These are phyloP conservation scores for Aphelenchoides avenae DNA, from an alignment of 1,140 invertebrate genomes.

Conservation along the genomic window DNA sequence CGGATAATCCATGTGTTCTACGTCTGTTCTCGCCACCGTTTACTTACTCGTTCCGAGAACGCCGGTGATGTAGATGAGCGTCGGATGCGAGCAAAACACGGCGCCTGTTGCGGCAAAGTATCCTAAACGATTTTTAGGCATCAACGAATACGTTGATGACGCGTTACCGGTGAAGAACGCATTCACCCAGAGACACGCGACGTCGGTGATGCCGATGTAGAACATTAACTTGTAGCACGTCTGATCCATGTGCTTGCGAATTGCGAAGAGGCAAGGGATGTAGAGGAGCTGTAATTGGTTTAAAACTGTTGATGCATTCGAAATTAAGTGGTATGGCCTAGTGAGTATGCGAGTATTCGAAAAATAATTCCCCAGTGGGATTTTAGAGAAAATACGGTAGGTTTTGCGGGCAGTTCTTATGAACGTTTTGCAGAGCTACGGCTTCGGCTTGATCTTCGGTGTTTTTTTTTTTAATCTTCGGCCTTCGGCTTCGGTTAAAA, in stretches of 20 bases:
- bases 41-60: conserved; percentile 7
- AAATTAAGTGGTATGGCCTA: no score
- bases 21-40: no score
- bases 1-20: no score
- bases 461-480: no score
- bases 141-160: background rate
- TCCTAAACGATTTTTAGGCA: conserved; percentile 17
- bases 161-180: conserved; percentile 17
- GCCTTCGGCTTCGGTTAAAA: no score
- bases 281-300: conserved; percentile 20
- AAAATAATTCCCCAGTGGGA: no score
- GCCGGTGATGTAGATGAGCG: conserved; percentile 21
- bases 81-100: conserved; percentile 19
- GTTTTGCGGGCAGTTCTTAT: no score
- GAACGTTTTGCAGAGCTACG: no score
- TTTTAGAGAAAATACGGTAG: no score
- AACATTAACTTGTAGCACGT: conserved; percentile 29
- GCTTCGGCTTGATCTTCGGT: no score
- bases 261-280: conserved; percentile 19
- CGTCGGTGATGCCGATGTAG: conserved; percentile 25
- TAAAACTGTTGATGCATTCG: no score
- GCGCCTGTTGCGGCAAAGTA: conserved; percentile 22
- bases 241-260: conserved; percentile 20
- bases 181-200: conserved; percentile 17
- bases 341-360: no score